Percentiles rank a stretch among this genome's conserved stretches.
Evolutionary conservation across 2,888 invertebrate species (phyloP).

Genomic region (Allacma fusca): DNA sequence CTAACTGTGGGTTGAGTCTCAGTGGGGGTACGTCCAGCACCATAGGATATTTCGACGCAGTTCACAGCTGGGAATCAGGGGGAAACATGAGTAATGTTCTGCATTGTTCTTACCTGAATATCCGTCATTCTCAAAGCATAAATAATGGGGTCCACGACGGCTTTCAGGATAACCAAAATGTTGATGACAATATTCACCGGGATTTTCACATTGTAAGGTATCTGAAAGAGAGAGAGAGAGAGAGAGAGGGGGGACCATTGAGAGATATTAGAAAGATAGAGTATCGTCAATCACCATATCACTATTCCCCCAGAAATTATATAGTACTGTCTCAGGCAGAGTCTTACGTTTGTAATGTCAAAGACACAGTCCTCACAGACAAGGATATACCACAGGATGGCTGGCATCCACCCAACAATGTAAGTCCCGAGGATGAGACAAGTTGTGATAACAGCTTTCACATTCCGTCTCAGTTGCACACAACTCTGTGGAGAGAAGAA

Average conservation of each 20-base stretch:
- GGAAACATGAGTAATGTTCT: not conserved
- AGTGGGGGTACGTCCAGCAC: not conserved
- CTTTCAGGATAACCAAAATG: slow-evolving; percentile 71
- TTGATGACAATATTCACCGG: slow-evolving; percentile 65
- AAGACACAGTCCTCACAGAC: slow-evolving; percentile 68
- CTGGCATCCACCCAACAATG: slow-evolving; percentile 72
- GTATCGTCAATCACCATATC: too few species aligned
- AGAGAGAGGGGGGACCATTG: too few species aligned
- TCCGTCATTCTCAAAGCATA: slow-evolving; percentile 74
- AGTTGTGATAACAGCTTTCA: slow-evolving; percentile 71
- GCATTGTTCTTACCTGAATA: slow-evolving; percentile 67
- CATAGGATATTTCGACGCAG: slow-evolving; percentile 3
- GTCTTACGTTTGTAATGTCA: not conserved
- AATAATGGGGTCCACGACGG: slow-evolving; percentile 72
- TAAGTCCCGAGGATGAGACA: slow-evolving; percentile 72
- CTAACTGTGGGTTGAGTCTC: not conserved
- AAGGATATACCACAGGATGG: slow-evolving; percentile 68
- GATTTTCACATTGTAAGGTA: slow-evolving; percentile 47
- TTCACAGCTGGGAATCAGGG: slow-evolving; percentile 3
- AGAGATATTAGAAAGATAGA: not conserved
- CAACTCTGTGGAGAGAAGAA: slow-evolving; percentile 54
- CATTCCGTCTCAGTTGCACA: slow-evolving; percentile 62
- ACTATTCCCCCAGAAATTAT: too few species aligned
- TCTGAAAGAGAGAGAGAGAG: not conserved
- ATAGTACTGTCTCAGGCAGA: too few species aligned